A percentile compares a stretch with the other conserved stretches of the same genome.
phyloP scores from a whole-genome alignment of 2,113 vertebrate species.

The Anoura caudifer region DNA sequence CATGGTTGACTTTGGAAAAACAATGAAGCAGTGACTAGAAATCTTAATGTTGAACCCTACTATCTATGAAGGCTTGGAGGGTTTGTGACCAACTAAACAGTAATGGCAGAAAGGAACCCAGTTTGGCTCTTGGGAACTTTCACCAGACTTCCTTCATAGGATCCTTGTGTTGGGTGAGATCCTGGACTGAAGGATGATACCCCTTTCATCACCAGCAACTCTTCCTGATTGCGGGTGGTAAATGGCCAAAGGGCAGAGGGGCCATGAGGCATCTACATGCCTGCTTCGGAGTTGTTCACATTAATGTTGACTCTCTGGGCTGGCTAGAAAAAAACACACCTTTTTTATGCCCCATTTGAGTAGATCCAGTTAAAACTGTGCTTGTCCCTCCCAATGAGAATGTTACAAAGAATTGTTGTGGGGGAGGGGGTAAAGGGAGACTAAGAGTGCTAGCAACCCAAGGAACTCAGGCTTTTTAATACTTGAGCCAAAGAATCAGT shows the following conservation, averaged over 20 bases:
- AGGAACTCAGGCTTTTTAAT: not conserved
- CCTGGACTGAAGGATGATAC: not conserved
- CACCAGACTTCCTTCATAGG: not conserved
- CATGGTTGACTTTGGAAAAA: slow-evolving; percentile 9
- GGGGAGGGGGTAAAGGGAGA: not conserved
- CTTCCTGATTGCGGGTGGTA: not conserved
- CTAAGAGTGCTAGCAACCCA: not conserved
- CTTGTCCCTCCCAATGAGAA: not conserved
- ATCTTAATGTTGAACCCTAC: not conserved
- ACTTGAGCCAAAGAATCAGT: not conserved
- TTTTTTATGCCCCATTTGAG: not conserved
- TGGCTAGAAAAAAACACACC: not conserved
- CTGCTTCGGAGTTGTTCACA: not conserved
- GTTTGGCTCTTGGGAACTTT: not conserved
- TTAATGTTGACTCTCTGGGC: not conserved
- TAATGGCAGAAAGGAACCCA: not conserved
- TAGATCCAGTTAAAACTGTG: not conserved
- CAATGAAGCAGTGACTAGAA: not conserved
- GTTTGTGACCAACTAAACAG: not conserved
- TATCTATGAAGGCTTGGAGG: not conserved
- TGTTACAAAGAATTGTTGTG: not conserved
- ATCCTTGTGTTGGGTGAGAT: not conserved
- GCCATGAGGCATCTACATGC: not conserved
- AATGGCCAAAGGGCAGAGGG: not conserved
- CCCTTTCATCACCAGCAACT: not conserved